A percentile compares a stretch with the other conserved stretches of the same genome.
Conservation (phyloP, 2,113 vertebrate species). For the Anoura caudifer region DNA sequence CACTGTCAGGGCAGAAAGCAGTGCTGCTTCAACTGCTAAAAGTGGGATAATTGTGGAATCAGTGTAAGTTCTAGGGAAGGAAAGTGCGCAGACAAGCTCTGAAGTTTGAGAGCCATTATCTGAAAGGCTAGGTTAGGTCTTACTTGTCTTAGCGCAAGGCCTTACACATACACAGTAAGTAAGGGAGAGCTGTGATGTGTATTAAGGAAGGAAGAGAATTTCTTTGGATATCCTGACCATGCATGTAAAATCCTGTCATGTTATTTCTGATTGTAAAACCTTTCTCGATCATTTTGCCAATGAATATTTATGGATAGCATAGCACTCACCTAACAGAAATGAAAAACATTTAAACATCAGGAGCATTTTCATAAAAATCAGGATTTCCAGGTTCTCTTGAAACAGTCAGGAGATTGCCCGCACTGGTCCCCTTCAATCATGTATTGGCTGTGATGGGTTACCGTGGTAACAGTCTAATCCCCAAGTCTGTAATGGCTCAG, state of each 20-base stretch:
- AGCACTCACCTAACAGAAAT: background rate
- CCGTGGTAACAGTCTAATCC: background rate
- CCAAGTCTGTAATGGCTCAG: background rate
- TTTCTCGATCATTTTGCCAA: background rate
- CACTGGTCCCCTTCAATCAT: background rate
- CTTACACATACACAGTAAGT: background rate
- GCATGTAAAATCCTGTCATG: background rate
- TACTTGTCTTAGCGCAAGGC: background rate
- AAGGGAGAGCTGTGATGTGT: background rate
- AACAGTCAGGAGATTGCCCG: background rate
- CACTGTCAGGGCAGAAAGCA: background rate
- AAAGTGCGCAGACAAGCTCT: background rate
- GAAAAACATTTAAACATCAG: background rate
- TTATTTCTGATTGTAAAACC: background rate
- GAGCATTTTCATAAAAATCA: background rate
- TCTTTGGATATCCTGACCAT: background rate
- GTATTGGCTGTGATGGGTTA: background rate
- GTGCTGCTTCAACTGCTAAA: background rate
- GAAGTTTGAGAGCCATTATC: background rate
- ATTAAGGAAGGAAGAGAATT: background rate
- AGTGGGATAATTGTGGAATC: background rate
- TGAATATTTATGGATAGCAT: background rate
- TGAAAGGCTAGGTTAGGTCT: background rate
- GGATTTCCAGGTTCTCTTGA: background rate
- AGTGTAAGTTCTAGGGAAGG: background rate